These are phyloP conservation scores for Cephus pygmeus DNA, from an alignment of 2,888 invertebrate genomes.

Conservation along the genomic window DNA sequence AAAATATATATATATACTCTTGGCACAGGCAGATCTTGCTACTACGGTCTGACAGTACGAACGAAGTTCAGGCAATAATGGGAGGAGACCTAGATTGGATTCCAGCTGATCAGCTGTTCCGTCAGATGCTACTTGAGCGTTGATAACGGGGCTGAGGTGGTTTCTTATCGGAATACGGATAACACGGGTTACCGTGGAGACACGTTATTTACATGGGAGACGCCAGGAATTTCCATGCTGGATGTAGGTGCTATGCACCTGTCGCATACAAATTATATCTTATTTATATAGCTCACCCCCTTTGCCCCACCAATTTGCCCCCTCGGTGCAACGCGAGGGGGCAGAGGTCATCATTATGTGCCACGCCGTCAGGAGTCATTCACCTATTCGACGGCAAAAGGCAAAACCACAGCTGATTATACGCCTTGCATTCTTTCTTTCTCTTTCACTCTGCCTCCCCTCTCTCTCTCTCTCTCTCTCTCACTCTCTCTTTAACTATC, in stretches of 20 bases:
- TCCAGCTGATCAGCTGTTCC: neutral
- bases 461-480: neutral
- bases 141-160: neutral
- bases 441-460: neutral
- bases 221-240: neutral
- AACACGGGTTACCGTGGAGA: neutral
- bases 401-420: conserved; percentile 5
- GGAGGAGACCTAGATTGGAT: neutral
- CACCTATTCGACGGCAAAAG: neutral
- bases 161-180: neutral
- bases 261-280: conserved; percentile 10
- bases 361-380: neutral
- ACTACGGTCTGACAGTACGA: neutral
- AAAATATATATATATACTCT: neutral
- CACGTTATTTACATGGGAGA: neutral
- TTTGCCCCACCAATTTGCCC: neutral
- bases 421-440: conserved; percentile 11
- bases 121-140: neutral
- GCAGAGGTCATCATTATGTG: neutral
- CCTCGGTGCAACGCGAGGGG: neutral
- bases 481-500: neutral
- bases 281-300: conserved; percentile 6
- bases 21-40: neutral
- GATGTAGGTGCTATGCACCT: neutral
- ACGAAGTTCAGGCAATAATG: neutral